phyloP scores from a whole-genome alignment of 2,888 invertebrate genomes.

The Tachystola acroxantha region DNA sequence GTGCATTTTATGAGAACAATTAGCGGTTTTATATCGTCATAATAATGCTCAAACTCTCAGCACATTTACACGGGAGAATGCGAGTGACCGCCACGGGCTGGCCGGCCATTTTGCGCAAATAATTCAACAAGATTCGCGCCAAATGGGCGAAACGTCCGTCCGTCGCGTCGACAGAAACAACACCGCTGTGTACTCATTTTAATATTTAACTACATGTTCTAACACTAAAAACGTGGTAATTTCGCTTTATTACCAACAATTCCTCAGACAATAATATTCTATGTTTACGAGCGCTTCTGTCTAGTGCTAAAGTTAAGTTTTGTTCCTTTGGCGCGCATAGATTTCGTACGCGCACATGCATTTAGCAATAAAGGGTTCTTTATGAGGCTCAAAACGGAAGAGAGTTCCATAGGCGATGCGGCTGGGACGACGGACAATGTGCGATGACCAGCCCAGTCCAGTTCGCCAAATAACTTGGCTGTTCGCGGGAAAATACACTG shows the following conservation, averaged over 20 bases:
- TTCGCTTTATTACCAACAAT: conserved; percentile 12
- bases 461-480: conserved; percentile 43
- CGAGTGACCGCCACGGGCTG: conserved; percentile 39
- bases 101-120: conserved; percentile 57
- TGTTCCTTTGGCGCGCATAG: conserved; percentile 32
- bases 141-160: conserved; percentile 51
- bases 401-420: conserved; percentile 41
- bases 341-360: conserved; percentile 43
- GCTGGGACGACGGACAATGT: conserved; percentile 41
- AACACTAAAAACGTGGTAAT: conserved; percentile 15
- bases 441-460: conserved; percentile 23
- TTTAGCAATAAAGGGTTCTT: conserved; percentile 52
- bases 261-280: conserved; percentile 5
- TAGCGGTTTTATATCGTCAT: conserved; percentile 51
- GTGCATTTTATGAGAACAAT: conserved; percentile 45
- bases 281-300: conserved; percentile 6
- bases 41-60: conserved; percentile 36
- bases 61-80: conserved; percentile 33
- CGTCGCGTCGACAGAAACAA: conserved; percentile 23
- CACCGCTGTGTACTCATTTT: conserved; percentile 32
- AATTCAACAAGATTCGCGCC: conserved; percentile 65
- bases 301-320: conserved; percentile 6
- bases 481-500: conserved; percentile 55
- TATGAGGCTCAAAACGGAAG: conserved; percentile 50
- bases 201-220: conserved; percentile 39